phyloP scores from a whole-genome alignment of 2,888 invertebrate species.

The Adelognathus sp. region DNA sequence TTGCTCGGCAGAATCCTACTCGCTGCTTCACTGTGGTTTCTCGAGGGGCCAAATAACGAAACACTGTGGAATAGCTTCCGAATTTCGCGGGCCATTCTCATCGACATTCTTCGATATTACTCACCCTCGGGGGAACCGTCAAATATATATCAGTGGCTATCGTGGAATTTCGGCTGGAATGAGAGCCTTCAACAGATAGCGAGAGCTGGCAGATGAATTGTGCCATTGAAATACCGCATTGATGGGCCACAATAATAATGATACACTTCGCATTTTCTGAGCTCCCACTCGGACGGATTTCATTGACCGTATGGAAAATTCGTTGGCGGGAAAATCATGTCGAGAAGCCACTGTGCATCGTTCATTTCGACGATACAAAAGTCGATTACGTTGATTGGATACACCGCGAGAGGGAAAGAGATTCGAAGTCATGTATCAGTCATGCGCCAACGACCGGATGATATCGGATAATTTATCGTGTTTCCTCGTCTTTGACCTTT shows the following conservation, averaged over 20 bases:
- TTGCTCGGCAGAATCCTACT: not conserved
- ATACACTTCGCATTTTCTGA: not conserved
- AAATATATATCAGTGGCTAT: not conserved
- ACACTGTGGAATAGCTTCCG: not conserved
- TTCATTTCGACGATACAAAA: not conserved
- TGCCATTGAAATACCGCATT: not conserved
- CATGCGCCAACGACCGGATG: not conserved
- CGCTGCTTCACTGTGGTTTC: not conserved
- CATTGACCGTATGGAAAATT: not conserved
- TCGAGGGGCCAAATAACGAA: not conserved
- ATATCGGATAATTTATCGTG: not conserved
- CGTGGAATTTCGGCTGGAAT: not conserved
- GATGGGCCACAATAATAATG: not conserved
- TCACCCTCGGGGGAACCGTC: not conserved
- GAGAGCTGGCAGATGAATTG: not conserved
- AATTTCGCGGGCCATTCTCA: not conserved
- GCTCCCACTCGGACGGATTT: not conserved
- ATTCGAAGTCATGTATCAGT: not conserved
- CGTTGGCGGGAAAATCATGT: not conserved
- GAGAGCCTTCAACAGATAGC: not conserved
- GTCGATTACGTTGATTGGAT: conserved; percentile 13
- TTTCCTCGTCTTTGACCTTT: not conserved
- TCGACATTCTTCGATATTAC: not conserved
- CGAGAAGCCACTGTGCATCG: not conserved
- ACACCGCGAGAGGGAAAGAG: not conserved